Percentiles rank a stretch among this genome's conserved stretches.
Conservation (phyloP, 2,113 vertebrate species). For the Neolamprologus hecqui region DNA sequence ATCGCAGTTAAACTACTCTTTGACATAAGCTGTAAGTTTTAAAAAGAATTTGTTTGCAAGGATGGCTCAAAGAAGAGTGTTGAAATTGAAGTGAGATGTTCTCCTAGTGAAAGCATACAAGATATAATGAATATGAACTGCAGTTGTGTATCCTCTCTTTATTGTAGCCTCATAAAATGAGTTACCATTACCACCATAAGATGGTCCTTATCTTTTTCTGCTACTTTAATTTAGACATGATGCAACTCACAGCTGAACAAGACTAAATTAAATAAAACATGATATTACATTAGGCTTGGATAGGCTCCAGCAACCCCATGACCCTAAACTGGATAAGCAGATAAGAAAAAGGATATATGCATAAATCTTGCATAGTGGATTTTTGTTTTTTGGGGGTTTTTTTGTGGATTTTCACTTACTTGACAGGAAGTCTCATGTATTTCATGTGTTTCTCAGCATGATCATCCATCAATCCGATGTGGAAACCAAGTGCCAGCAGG, state of each 20-base stretch:
- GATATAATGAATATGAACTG: not conserved
- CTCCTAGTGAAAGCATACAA: not conserved
- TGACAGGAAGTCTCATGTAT: slow-evolving; percentile 79
- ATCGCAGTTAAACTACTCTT: not conserved
- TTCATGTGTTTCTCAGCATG: slow-evolving; percentile 80
- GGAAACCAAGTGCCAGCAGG: slow-evolving; percentile 83
- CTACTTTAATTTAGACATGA: not conserved
- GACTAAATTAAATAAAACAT: not conserved
- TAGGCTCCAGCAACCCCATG: not conserved
- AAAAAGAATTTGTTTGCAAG: not conserved
- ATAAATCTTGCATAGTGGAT: not conserved
- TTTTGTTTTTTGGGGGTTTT: not conserved
- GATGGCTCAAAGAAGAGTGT: not conserved
- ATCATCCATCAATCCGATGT: slow-evolving; percentile 82
- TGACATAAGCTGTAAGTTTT: not conserved
- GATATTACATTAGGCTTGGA: not conserved
- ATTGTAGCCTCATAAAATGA: not conserved
- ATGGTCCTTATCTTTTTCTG: not conserved
- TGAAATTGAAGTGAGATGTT: not conserved
- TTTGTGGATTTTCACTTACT: slow-evolving; percentile 57
- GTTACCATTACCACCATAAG: not conserved
- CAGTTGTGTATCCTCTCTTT: not conserved
- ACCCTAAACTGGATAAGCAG: not conserved
- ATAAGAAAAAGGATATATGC: not conserved
- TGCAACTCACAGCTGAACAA: not conserved